Evolutionary conservation across 2,797 vertebrate genomes (phyloP).

Genomic region (Rhyacichthys aspro): DNA sequence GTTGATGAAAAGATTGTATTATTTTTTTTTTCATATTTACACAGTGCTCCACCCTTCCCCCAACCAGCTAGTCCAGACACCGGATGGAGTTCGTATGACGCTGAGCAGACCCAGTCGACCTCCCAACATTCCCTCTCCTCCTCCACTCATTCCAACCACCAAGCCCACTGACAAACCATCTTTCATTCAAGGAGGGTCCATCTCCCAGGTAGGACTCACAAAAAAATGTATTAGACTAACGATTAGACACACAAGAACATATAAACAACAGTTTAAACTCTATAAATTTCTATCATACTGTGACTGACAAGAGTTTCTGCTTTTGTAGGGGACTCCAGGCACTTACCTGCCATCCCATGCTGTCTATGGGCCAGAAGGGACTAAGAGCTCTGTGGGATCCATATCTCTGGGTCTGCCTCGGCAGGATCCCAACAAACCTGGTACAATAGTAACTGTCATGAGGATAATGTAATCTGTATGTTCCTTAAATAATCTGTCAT

Average conservation of each 20-base stretch:
- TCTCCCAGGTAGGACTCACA: conserved; percentile 88
- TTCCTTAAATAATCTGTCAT: background rate
- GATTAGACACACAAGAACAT: too few relatives aligned
- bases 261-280: too few relatives aligned
- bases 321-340: conserved; percentile 91
- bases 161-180: conserved; percentile 97
- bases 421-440: conserved; percentile 90
- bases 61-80: conserved; percentile 89
- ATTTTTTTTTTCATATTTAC: conserved; percentile 20
- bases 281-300: conserved; percentile 8
- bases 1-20: too few relatives aligned
- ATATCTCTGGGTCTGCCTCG: conserved; percentile 96
- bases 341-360: conserved; percentile 93
- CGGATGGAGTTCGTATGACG: conserved; percentile 91
- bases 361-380: conserved; percentile 87
- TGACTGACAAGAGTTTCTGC: conserved; percentile 26
- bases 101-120: conserved; percentile 91
- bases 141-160: conserved; percentile 97
- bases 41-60: conserved; percentile 93
- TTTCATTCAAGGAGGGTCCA: conserved; percentile 97
- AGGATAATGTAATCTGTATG: background rate
- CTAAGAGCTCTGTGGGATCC: conserved; percentile 92
- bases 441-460: conserved; percentile 72
- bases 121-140: conserved; percentile 90
- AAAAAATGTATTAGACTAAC: too few relatives aligned